phyloP scores from a whole-genome alignment of 2,888 invertebrate genomes.

The Polymixis flavicincta region DNA sequence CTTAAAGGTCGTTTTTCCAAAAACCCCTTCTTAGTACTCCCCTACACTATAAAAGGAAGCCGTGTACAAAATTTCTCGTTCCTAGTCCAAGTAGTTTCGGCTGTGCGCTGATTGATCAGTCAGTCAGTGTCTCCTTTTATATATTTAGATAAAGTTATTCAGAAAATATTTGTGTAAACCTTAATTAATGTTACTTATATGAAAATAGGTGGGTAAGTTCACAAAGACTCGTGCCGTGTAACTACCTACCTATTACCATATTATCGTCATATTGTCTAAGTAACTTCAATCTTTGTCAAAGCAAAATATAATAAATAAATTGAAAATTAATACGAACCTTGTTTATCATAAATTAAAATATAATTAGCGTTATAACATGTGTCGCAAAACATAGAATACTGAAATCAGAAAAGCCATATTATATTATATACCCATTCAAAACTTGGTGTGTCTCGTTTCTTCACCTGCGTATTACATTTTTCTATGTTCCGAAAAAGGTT shows the following conservation, averaged over 20 bases:
- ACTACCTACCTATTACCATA: too few species aligned
- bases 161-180: neutral
- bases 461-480: neutral
- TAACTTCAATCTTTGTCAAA: neutral
- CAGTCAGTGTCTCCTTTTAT: too few species aligned
- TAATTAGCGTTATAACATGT: neutral
- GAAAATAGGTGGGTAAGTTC: neutral
- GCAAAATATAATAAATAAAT: neutral
- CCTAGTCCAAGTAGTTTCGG: too few species aligned
- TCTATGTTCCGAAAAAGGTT: neutral
- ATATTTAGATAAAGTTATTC: too few species aligned
- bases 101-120: too few species aligned
- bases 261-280: neutral
- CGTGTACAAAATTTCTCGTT: too few species aligned
- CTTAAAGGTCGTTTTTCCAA: too few species aligned
- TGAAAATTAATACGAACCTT: neutral
- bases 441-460: neutral
- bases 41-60: too few species aligned
- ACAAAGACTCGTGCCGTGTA: neutral
- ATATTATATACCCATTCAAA: neutral
- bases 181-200: neutral
- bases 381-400: slow-evolving; percentile 9
- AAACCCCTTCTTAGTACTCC: too few species aligned
- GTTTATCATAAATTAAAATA: slow-evolving; percentile 15
- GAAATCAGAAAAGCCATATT: neutral